Conservation (phyloP, 64 coral and sea anemone species). For the Dendrophyllia cribrosa region DNA sequence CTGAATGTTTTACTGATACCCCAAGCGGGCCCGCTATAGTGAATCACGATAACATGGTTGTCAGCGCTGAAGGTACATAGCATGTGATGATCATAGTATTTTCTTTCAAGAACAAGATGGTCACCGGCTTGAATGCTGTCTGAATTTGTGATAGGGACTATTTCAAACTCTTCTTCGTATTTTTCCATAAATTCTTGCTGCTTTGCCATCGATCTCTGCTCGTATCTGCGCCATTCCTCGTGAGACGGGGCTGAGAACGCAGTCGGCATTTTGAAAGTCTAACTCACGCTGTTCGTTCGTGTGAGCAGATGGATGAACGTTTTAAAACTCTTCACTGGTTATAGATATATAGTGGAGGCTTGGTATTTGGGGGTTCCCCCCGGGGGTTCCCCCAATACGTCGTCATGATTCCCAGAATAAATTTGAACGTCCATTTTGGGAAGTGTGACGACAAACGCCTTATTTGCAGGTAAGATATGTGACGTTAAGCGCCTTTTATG, state of each 20-base stretch:
- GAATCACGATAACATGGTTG: neutral
- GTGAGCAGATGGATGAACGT: no score
- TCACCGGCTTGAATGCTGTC: neutral
- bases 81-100: neutral
- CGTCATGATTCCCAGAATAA: no score
- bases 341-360: no score
- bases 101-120: neutral
- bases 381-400: no score
- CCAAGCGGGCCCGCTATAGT: neutral
- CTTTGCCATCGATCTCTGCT: neutral
- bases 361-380: no score
- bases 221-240: neutral
- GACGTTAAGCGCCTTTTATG: no score
- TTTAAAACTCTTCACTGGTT: no score
- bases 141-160: neutral
- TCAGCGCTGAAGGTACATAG: neutral
- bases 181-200: neutral
- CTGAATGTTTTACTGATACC: neutral
- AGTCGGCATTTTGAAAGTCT: no score
- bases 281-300: no score
- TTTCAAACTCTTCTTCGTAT: neutral
- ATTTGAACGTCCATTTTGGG: no score
- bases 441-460: no score
- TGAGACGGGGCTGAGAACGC: neutral
- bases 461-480: no score